phyloP scores from a whole-genome alignment of 2,888 invertebrate species.

The Sialis lutaria region DNA sequence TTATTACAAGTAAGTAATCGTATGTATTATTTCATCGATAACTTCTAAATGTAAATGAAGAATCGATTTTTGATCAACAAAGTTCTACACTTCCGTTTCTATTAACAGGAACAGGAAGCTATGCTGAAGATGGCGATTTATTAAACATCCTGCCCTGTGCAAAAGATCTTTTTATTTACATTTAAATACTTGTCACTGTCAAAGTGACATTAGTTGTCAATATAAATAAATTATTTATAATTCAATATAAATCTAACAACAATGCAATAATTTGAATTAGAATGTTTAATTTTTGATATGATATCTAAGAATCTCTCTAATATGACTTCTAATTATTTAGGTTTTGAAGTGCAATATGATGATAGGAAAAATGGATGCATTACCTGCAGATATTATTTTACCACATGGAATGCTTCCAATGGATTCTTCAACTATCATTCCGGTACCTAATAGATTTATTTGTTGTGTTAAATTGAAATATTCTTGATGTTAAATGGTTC shows the following conservation, averaged over 20 bases:
- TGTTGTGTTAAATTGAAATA: not conserved
- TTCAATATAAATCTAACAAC: no score
- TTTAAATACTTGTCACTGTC: not conserved
- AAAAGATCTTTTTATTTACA: slow-evolving; percentile 1
- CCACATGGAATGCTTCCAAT: slow-evolving; percentile 20
- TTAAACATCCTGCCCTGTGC: slow-evolving; percentile 11
- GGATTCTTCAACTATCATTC: slow-evolving; percentile 17
- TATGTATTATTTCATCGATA: slow-evolving; percentile 14
- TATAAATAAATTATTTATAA: no score
- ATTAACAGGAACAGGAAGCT: slow-evolving; percentile 44
- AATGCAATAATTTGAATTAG: no score
- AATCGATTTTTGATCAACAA: not conserved
- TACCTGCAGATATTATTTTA: slow-evolving; percentile 20
- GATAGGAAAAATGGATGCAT: slow-evolving; percentile 8
- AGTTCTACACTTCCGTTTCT: slow-evolving; percentile 24
- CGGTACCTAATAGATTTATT: not conserved
- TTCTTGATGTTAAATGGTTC: not conserved
- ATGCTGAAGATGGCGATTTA: slow-evolving; percentile 30
- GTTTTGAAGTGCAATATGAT: not conserved
- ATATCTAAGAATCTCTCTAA: no score
- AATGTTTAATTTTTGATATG: no score
- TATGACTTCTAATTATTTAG: not conserved
- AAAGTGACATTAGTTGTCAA: not conserved
- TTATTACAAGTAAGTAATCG: slow-evolving; percentile 9
- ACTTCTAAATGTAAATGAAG: not conserved